Base-by-base conservation (phyloP, 2,888 invertebrate genomes). In the Apotomis capreana region DNA sequence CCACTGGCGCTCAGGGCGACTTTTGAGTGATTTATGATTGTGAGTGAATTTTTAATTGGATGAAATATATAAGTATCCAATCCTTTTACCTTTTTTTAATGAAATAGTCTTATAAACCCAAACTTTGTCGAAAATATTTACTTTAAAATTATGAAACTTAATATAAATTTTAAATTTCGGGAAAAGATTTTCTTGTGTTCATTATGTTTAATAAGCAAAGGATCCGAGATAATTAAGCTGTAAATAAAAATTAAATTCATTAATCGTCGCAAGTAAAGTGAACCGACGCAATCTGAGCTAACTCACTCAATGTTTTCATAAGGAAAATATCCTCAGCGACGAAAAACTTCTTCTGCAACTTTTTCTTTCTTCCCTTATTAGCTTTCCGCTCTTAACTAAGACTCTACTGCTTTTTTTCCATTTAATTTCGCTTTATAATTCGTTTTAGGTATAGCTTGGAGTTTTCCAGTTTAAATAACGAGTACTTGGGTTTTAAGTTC, bases 261-360 rank as follows among this genome's bases (percentile, higher is more conserved):
- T 84, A 85, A 79, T 79, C 81, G 80, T 80, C 78, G 76, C 71
- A 76, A 76, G 73, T 80, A 81, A 84, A 87, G 83, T 84, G 84
- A 84, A 82, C 79, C 80, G 79, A 79, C 77, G 81, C 82, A 86
- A 85, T 84, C 84, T 80, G 81, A 84, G 82, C 81, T 79, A 80
- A 83, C 81, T 86, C 82, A 81, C 82, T 79, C 81, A 82, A 84
- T 85, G 84, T 87, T 88, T 88, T 86, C 83, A 87, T 86, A 86
- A 87, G 85, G 84, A 88, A 88, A 85, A 83, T 88, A 88, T 87
- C 81, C 81, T 82, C 78, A 81, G 83, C 81, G 80, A 83, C 87
- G 83, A 83, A 85, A 88, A 88, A 88, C 87, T 89, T 89, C 81
- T 84, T 85, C 83, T 83, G 81, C 78, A 85, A 87, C 84, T 88